Base-by-base conservation (phyloP, 1,140 invertebrate genomes). In the Cherax quadricarinatus region DNA sequence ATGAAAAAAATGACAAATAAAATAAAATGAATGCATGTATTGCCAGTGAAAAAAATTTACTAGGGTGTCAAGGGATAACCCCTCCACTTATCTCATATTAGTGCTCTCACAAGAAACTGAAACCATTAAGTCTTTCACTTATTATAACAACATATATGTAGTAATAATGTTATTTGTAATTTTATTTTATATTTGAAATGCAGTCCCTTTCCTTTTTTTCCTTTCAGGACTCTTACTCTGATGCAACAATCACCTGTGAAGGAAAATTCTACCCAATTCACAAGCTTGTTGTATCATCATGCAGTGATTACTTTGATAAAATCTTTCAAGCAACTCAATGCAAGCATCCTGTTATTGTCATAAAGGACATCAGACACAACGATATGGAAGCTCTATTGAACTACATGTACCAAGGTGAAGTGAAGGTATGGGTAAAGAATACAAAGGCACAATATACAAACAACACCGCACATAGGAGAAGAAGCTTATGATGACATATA, bases 371-470 rank as follows among this genome's bases (percentile, higher is more conserved):
- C 24, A 84, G 66, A 18, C 48, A 82, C 9, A 60, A 90, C 9
- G 81, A 90, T 41, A 73, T 90, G 60, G 88, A 90, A 16, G 62
- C 73, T 3, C 49, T 90, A 0, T 62, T 90, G 12, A 84, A 81
- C 62, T 90, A 90, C 81, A 90, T 90, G 88, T 90, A 90, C 82
- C 81, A 78, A 3, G 88, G 88, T 57, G 81, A 83, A 57, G 88
- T 84, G 51, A 90, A 90, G 66, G 88, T 90, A 1, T 73, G 86
- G n/a, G 18, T 53, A 16, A 21, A n/a, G 18, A 21, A 85, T 30
- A 18, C 18, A 41, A 41, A 41, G 30, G 2, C 30, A 41, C 30
- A 41, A 41, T 2, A 41, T n/a, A 41, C 30, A 41, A 41, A 41
- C 30, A 41, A 41, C 30, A n/a, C 2, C 2, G 30, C 30, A 41